Percentiles rank a stretch among this genome's conserved stretches.
Evolutionary conservation across 2,113 vertebrate species (phyloP).

Genomic region (Formicarius rufipectus): DNA sequence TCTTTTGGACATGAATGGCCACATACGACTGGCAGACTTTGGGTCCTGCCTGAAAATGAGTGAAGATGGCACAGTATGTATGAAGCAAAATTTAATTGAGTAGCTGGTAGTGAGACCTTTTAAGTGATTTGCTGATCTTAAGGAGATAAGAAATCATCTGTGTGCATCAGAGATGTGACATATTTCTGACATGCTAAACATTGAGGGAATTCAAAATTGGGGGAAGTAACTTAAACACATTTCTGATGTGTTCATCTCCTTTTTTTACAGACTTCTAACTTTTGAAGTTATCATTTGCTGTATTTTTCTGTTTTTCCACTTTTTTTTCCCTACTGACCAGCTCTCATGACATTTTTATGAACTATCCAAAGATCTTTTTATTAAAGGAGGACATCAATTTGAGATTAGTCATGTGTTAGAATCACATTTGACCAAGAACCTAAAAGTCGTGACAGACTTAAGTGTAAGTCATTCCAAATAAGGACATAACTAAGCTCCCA

Average conservation of each 20-base stretch:
- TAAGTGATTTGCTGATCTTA: not conserved
- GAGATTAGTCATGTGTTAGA: not conserved
- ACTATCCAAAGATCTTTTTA: not conserved
- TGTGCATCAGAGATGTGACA: not conserved
- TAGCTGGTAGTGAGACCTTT: not conserved
- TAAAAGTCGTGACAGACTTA: not conserved
- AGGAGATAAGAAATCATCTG: not conserved
- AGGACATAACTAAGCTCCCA: not conserved
- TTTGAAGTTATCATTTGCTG: not conserved
- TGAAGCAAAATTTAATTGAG: not conserved
- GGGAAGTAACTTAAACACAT: not conserved
- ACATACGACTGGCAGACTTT: conserved; percentile 96
- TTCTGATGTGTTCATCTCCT: not conserved
- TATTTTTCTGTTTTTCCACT: not conserved
- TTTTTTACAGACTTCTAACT: not conserved
- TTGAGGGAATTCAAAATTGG: not conserved
- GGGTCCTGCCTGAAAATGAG: conserved; percentile 97
- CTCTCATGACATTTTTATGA: not conserved
- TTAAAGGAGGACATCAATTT: not conserved
- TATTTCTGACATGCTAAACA: not conserved
- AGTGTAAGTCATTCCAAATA: not conserved
- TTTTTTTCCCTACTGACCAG: not conserved
- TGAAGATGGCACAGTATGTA: conserved; percentile 93
- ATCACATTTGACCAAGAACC: not conserved
- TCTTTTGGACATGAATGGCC: conserved; percentile 92